Evolutionary conservation across 2,797 vertebrate species (phyloP), one percentile per base, ranked within the genome.

Genomic region (Takifugu rubripes): DNA sequence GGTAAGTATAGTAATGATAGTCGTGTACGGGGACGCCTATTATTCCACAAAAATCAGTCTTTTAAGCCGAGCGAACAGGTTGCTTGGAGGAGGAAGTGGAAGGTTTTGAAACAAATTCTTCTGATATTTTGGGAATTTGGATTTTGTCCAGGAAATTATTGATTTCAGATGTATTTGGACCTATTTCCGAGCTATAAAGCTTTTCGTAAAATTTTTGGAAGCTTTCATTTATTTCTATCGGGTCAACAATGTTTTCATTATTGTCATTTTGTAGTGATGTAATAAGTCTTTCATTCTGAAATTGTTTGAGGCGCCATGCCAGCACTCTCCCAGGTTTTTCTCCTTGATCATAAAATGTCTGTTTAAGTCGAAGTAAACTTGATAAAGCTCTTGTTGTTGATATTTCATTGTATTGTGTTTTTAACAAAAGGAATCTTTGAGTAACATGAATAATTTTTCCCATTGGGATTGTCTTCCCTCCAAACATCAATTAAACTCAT

Each of bases 321-420:
- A 49, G 15, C 10, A 58, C 47, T 49, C 8, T 58, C 5, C 56
- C 47, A 25, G 47, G 16, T 3, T 58, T 58, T 42, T 49, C 47
- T 0, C 56, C 56, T 47, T 58, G 56, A n/a, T 49, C 31, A 36
- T 42, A 54, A 6, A 54, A 61, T n/a, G 51, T 53, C 24, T 61
- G 51, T 54, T 61, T 54, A 40, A 54, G 29, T 15, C 27, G n/a
- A 10, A 48, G 16, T 47, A 56, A 36, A 16, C 27, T 56, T 48
- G 54, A 48, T 25, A 48, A 5, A 6, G 52, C 24, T 48, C 3
- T 53, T 54, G 43, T 15, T 36, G 51, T 5, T 36, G 29, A 48
- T 24, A 52, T 49, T 45, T 45, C 43, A 45, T 45, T 45, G 15
- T 45, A 45, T 45, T 45, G 11, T 45, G 15, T 45, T 45, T 16